phyloP scores from a whole-genome alignment of 2,888 invertebrate species.

The Tipula vernalis region DNA sequence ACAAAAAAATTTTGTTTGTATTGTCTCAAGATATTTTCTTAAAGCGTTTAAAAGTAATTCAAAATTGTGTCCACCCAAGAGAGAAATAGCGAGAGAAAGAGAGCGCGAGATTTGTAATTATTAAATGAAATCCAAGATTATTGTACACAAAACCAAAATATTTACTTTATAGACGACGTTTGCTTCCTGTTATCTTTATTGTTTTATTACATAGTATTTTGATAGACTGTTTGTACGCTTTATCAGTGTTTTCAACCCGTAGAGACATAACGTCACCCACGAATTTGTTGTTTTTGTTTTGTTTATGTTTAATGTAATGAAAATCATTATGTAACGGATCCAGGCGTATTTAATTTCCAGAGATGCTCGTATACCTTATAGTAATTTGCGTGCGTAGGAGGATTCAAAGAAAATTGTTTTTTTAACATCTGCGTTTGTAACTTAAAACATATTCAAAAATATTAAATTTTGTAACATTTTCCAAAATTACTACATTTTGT shows the following conservation, averaged over 20 bases:
- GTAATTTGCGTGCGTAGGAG: not conserved
- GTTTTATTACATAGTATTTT: not conserved
- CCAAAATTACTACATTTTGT: not conserved
- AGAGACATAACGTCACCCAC: not conserved
- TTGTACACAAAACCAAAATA: not conserved
- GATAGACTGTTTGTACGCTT: not conserved
- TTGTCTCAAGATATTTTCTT: not conserved
- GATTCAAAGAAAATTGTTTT: not conserved
- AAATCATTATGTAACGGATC: not conserved
- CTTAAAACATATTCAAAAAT: not conserved
- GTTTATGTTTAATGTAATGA: not conserved
- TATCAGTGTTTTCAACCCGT: not conserved
- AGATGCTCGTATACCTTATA: not conserved
- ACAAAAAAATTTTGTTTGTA: not conserved
- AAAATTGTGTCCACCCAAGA: not conserved
- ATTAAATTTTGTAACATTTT: not conserved
- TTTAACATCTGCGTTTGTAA: not conserved
- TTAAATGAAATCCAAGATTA: not conserved
- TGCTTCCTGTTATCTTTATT: not conserved
- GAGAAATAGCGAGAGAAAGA: not conserved
- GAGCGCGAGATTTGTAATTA: not conserved
- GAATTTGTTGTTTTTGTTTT: not conserved
- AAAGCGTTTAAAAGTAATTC: not conserved
- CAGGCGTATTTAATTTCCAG: not conserved
- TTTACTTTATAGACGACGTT: not conserved